A percentile compares a stretch with the other conserved stretches of the same genome.
Evolutionary conservation across 2,113 vertebrate genomes (phyloP).

Genomic region (Euleptes europaea): DNA sequence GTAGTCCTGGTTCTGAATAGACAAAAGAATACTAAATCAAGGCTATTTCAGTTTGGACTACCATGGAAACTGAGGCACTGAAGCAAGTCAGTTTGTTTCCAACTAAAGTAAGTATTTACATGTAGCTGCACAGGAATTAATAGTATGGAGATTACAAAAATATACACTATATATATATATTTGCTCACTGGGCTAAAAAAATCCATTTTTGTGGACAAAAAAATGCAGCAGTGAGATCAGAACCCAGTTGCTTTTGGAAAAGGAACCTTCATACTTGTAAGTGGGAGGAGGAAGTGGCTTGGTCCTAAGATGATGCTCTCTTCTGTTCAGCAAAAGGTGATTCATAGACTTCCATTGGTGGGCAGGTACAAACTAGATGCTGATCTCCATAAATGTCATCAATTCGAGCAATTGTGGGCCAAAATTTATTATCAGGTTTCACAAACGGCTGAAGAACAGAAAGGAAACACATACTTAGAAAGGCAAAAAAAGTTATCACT

Average conservation of each 20-base stretch:
- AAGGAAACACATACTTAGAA: neutral
- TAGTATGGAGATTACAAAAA: constrained; percentile 61
- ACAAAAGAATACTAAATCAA: constrained; percentile 36
- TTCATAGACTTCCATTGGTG: constrained; percentile 94
- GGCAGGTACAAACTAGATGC: constrained; percentile 94
- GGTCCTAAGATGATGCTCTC: constrained; percentile 88
- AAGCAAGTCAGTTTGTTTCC: constrained; percentile 39
- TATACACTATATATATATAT: constrained; percentile 75
- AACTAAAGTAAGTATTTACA: constrained; percentile 69
- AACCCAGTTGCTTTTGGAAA: constrained; percentile 17
- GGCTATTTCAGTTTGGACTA: constrained; percentile 44
- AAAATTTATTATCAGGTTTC: constrained; percentile 95
- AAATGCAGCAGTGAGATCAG: constrained; percentile 17
- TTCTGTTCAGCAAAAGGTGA: constrained; percentile 93
- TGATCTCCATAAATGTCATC: constrained; percentile 98
- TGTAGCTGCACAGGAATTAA: constrained; percentile 57
- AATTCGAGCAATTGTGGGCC: constrained; percentile 94
- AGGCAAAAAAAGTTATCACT: no score
- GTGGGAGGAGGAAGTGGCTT: neutral
- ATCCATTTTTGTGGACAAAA: constrained; percentile 43
- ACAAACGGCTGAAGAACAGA: constrained; percentile 85
- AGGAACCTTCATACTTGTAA: neutral
- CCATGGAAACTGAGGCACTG: constrained; percentile 32
- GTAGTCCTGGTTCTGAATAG: constrained; percentile 18
- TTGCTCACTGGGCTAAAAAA: constrained; percentile 41